Base-by-base conservation (phyloP, 37 sponge, comb jelly and placozoan species). In the Cladorhizidae sp. region DNA sequence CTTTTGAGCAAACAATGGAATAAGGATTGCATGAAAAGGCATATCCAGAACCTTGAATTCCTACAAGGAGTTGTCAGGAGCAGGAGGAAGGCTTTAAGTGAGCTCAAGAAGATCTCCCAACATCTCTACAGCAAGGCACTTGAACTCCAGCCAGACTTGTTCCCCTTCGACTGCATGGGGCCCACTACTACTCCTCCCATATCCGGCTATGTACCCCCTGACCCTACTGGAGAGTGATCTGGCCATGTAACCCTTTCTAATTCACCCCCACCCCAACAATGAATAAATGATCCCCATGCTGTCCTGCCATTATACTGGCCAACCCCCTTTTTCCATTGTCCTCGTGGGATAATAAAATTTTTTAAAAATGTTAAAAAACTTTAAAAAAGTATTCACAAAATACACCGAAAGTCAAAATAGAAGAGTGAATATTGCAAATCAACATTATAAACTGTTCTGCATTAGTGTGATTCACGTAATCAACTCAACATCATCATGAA, bases 1-100 rank as follows among this genome's bases (percentile, higher is more conserved):
- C 59, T 92, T 40, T 37, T 96, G 40, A 51, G 77, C 41, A 96
- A 96, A 75, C 76, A 90, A 33, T 96, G 93, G 93, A 81, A 79
- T 41, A 50, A 88, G 3, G 68, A 80, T 62, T 40, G 37, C 28
- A 90, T 87, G 88, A 77, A 86, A 26, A 62, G 78, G 40, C 81
- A 93, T 84, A 90, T 84, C 33, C 33, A 77, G 31, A 83, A 84
- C 11, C 76, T 75, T 7, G 17, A 32, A 2, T 42, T 74, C 14
- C 75, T 96, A 20, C 75, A 72, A 2, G 72, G 76, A 33, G 63
- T 90, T 64, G 31, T 88, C 42, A 42, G 64, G 38, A 73, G 85
- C 68, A 84, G 96, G 55, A 42, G 78, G 33, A 82, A 87, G 59
- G 96, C 96, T 17, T 43, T 96, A 67, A 69, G 45, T n/a, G 94